A percentile compares a stretch with the other conserved stretches of the same genome.
These are phyloP conservation scores for Nesoenas mayeri DNA, from an alignment of 2,113 vertebrate species.

Conservation along the genomic window DNA sequence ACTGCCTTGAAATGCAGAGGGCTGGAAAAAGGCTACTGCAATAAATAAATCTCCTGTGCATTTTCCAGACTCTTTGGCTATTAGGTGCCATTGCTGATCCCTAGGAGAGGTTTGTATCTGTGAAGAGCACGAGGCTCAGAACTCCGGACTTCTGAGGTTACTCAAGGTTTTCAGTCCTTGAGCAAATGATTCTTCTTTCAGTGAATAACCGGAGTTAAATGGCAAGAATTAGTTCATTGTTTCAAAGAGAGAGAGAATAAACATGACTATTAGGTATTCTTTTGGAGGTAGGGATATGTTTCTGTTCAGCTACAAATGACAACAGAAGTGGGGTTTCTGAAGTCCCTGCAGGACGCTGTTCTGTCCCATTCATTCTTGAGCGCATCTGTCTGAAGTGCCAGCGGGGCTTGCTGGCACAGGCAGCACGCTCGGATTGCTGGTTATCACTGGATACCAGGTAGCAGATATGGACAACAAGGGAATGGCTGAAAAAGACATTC, in stretches of 20 bases:
- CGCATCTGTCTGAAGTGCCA: neutral
- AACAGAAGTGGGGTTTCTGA: neutral
- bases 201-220: neutral
- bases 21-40: neutral
- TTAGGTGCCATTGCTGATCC: neutral
- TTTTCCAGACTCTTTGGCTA: neutral
- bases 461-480: conserved; percentile 20
- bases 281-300: neutral
- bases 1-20: neutral
- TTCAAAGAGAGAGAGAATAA: neutral
- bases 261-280: neutral
- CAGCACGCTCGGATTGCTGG: neutral
- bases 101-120: neutral
- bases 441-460: conserved; percentile 41
- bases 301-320: neutral
- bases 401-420: neutral
- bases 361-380: neutral
- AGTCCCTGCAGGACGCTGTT: neutral
- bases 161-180: neutral
- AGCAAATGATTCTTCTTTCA: neutral
- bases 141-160: neutral
- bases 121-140: neutral
- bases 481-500: neutral
- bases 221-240: neutral
- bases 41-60: neutral